Percentiles rank a stretch among this genome's conserved stretches.
Conservation (phyloP, 1,140 invertebrate species). For the Drosophila lacteicornis region DNA sequence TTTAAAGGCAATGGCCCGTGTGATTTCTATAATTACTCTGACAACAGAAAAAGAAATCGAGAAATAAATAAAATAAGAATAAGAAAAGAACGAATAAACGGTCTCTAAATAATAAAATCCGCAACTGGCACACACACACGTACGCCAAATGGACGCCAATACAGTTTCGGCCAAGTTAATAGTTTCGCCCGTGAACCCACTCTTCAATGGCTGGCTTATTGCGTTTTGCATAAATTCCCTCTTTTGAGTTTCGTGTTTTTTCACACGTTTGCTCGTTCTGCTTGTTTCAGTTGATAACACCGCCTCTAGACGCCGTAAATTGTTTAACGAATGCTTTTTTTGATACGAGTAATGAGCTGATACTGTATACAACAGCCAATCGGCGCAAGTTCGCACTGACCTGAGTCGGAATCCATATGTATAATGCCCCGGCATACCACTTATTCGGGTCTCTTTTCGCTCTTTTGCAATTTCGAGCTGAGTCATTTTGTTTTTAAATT, state of each 20-base stretch:
- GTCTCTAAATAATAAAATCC: not conserved
- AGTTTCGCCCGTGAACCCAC: constrained; percentile 48
- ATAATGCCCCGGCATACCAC: constrained; percentile 4
- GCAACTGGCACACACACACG: not conserved
- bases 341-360: constrained; percentile 36
- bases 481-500: constrained; percentile 67
- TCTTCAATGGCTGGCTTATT: constrained; percentile 43
- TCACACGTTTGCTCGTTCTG: constrained; percentile 47
- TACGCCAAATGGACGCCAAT: not conserved
- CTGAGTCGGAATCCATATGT: constrained; percentile 17
- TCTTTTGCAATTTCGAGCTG: constrained; percentile 61
- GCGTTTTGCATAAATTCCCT: constrained; percentile 74
- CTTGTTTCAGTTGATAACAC: constrained; percentile 51
- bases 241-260: constrained; percentile 34
- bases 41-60: not conserved
- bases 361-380: constrained; percentile 40
- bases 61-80: not conserved
- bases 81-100: not conserved
- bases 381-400: constrained; percentile 36
- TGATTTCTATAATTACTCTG: not conserved
- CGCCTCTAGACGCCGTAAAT: constrained; percentile 26
- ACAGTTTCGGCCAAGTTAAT: constrained; percentile 16
- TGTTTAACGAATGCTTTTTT: constrained; percentile 22
- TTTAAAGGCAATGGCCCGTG: too few species aligned
- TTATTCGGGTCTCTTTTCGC: constrained; percentile 45